Base-by-base conservation (phyloP, 2,888 invertebrate genomes). In the Melitaea athalia region DNA sequence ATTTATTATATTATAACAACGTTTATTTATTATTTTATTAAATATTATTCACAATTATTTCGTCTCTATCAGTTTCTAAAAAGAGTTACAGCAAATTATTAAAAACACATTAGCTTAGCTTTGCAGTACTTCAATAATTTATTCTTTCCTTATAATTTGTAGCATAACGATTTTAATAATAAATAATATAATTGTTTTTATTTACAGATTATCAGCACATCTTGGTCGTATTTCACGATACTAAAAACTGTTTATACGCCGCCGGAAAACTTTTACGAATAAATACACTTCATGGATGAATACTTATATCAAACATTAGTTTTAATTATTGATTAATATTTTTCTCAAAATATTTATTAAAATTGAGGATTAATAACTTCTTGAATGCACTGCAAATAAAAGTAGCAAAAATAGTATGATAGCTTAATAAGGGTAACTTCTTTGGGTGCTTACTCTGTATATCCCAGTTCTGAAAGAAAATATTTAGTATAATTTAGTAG, bases 161-260 rank as follows among this genome's bases (percentile, higher is more conserved):
- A 24, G 24, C 24, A 24, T 24, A 24, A 24, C 3, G 24, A 24
- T 24, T 24, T 24, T 24, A 24, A 24, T 24, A 24, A 24, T n/a
- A n/a, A n/a, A n/a, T n/a, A n/a, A 24, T 24, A 24, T 24, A 24
- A 24, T n/a, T 24, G 24, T 24, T 24, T 24, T 69, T 49, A 6
- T 14, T 49, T 49, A 49, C 47, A 49, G 47, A 49, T 49, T 0
- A 87, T 91, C 62, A 88, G 90, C 61, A 89, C 86, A 6, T 91
- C 91, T 4, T 91, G 91, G 91, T 89, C 91, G 3, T 90, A 91
- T 72, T 91, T 92, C 59, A 91, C 91, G 0, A 88, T 91, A 31
- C 76, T 92, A 2, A 81, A 80, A 74, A 88, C 90, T 2, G 80
- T 90, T 0, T 91, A 90, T 69, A 83, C 77, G 4, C 80, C 87